Evolutionary conservation across 2,888 invertebrate species (phyloP).

Genomic region (Dilophus febrilis): DNA sequence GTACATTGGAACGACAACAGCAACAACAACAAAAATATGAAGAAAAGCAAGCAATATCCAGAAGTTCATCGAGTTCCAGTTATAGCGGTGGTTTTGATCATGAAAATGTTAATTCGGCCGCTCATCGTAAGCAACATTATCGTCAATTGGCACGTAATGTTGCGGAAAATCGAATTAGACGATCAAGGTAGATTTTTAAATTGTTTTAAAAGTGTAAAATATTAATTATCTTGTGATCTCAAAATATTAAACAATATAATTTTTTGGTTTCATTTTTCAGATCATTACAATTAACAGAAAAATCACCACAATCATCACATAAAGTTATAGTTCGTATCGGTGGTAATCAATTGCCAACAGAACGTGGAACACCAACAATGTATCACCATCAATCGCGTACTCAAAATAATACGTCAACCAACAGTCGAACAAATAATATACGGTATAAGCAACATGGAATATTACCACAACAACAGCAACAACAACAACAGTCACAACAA

Average conservation of each 20-base stretch:
- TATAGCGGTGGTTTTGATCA: conserved; percentile 25
- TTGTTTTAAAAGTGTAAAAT: not conserved
- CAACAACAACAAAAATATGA: conserved; percentile 19
- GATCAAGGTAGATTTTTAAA: conserved; percentile 22
- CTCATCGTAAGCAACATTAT: conserved; percentile 6
- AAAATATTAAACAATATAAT: too few species aligned
- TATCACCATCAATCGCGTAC: too few species aligned
- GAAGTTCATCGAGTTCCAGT: conserved; percentile 30
- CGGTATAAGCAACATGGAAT: too few species aligned
- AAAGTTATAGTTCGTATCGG: conserved; percentile 24
- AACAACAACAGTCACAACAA: conserved; percentile 2
- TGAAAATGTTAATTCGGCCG: conserved; percentile 1
- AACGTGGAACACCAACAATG: not conserved
- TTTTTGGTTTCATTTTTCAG: conserved; percentile 19
- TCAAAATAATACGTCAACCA: conserved; percentile 4
- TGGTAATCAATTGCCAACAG: conserved; percentile 3
- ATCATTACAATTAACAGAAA: conserved; percentile 45
- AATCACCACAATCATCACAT: conserved; percentile 29
- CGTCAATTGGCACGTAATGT: conserved; percentile 20
- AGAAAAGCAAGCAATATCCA: conserved; percentile 21
- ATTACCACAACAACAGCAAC: too few species aligned
- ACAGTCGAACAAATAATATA: conserved; percentile 7
- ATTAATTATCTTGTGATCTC: too few species aligned
- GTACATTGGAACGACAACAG: conserved; percentile 26
- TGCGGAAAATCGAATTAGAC: conserved; percentile 27